A percentile compares a stretch with the other conserved stretches of the same genome.
These are phyloP conservation scores for Bubo blakistoni DNA, from an alignment of 2,113 vertebrate genomes.

Conservation along the genomic window DNA sequence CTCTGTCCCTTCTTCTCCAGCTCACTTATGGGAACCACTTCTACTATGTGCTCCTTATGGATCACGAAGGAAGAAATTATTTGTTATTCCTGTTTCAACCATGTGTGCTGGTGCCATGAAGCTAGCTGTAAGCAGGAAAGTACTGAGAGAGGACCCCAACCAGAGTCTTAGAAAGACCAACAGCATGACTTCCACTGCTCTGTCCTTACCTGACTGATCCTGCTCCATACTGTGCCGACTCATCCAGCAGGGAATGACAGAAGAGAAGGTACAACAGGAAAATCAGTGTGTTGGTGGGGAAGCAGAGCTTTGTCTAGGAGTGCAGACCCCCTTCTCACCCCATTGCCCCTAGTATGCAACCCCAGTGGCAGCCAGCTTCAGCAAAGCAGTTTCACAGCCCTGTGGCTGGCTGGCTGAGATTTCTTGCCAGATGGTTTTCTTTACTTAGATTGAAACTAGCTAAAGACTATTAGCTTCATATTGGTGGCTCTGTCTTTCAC, in stretches of 20 bases:
- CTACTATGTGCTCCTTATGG: neutral
- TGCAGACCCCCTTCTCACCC: neutral
- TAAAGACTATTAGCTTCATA: neutral
- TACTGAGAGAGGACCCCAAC: neutral
- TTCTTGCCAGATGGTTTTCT: neutral
- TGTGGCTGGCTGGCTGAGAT: neutral
- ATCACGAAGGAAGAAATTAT: neutral
- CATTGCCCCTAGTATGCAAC: neutral
- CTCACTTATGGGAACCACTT: neutral
- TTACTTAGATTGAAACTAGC: neutral
- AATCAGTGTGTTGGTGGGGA: rapidly evolving
- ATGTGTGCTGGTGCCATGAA: neutral
- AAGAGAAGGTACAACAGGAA: neutral
- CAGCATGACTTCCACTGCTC: neutral
- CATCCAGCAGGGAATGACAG: rapidly evolving
- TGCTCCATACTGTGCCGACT: rapidly evolving
- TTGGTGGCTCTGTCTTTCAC: neutral
- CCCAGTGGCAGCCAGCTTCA: neutral
- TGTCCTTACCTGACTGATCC: neutral
- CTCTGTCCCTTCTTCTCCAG: neutral
- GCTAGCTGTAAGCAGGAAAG: neutral
- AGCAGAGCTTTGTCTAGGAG: neutral
- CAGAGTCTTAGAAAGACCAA: neutral
- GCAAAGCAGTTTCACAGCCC: neutral
- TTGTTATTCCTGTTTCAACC: neutral